Evolutionary conservation across 2,888 invertebrate genomes (phyloP).

Genomic region (Chirona hameri): DNA sequence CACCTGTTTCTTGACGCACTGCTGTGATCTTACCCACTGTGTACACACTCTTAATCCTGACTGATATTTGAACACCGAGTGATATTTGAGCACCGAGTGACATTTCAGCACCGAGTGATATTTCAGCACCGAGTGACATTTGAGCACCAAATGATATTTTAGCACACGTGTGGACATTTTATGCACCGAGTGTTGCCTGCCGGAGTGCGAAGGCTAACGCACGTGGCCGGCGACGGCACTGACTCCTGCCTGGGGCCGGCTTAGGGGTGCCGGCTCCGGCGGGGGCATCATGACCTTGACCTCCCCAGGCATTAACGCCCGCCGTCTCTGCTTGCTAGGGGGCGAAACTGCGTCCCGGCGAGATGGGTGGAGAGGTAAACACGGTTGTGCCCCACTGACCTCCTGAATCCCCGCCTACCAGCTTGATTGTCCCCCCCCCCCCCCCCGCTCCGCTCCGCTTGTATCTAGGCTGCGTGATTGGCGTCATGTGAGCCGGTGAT

Average conservation of each 20-base stretch:
- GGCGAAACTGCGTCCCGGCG: slow-evolving; percentile 4
- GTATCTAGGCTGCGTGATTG: too few species aligned
- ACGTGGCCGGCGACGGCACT: neutral
- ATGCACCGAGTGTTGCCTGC: neutral
- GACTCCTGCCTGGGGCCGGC: neutral
- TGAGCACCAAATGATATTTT: neutral
- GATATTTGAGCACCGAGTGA: too few species aligned
- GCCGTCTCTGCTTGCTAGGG: neutral
- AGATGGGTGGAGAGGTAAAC: neutral
- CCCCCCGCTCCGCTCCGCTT: neutral
- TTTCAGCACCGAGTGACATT: too few species aligned
- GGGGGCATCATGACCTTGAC: neutral
- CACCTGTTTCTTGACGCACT: neutral
- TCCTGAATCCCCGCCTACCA: too few species aligned
- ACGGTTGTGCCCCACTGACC: neutral
- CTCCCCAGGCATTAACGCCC: neutral
- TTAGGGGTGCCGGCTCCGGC: neutral
- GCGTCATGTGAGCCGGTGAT: too few species aligned
- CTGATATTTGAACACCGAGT: neutral
- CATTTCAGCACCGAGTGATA: too few species aligned
- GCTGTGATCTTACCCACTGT: neutral
- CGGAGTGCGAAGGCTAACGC: neutral
- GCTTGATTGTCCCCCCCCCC: neutral
- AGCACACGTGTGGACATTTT: neutral
- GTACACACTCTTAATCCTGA: neutral